A percentile compares a stretch with the other conserved stretches of the same genome.
These are phyloP conservation scores for Dusona sp. DNA, from an alignment of 2,888 invertebrate genomes.

Conservation along the genomic window DNA sequence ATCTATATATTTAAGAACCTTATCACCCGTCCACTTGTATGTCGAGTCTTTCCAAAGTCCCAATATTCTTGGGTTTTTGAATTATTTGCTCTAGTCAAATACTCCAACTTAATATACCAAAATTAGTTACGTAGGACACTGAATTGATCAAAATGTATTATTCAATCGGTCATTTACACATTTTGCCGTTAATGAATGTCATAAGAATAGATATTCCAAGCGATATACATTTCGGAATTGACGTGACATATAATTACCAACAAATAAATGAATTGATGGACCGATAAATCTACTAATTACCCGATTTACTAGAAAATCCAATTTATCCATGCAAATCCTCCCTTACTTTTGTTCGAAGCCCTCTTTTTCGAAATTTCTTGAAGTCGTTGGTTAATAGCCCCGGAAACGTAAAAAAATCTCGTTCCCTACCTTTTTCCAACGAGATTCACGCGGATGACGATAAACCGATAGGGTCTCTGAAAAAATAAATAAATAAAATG, in stretches of 20 bases:
- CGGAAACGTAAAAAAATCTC: slow-evolving; percentile 25
- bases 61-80: slow-evolving; percentile 6
- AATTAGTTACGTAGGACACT: neutral
- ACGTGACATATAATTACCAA: too few relatives aligned
- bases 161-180: neutral
- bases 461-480: slow-evolving; percentile 52
- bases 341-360: neutral
- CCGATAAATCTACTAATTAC: neutral
- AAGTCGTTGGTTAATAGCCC: neutral
- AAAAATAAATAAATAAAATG: slow-evolving; percentile 64
- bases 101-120: neutral
- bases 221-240: neutral
- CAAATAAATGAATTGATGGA: too few relatives aligned
- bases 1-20: slow-evolving; percentile 65
- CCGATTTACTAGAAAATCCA: neutral
- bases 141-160: neutral
- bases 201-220: neutral
- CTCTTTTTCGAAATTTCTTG: neutral
- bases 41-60: slow-evolving; percentile 45
- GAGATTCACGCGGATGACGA: slow-evolving; percentile 33
- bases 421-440: neutral
- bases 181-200: neutral
- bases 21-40: slow-evolving; percentile 54
- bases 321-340: neutral
- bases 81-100: slow-evolving; percentile 13